These are phyloP conservation scores for Lasioglossum albipes DNA, from an alignment of 1,140 invertebrate genomes.

Conservation along the genomic window DNA sequence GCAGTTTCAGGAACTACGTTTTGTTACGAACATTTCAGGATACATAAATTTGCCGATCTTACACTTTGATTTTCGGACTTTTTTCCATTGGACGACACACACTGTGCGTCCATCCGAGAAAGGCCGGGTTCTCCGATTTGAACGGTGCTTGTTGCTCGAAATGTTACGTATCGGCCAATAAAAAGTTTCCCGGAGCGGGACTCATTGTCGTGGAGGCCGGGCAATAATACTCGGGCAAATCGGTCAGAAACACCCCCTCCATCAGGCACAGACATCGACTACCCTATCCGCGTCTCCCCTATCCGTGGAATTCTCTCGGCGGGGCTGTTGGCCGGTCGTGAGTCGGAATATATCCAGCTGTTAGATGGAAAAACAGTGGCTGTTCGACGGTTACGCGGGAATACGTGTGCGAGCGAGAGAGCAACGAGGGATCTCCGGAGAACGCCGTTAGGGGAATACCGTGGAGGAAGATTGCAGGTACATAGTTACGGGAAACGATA, in stretches of 20 bases:
- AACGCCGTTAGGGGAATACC: slow-evolving; percentile 16
- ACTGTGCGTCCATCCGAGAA: no score
- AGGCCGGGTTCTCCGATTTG: no score
- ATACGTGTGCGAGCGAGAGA: slow-evolving; percentile 7
- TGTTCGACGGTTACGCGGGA: slow-evolving; percentile 7
- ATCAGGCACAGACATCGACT: slow-evolving; percentile 7
- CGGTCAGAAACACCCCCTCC: slow-evolving; percentile 41
- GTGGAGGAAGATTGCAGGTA: slow-evolving; percentile 49
- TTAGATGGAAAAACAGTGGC: slow-evolving; percentile 15
- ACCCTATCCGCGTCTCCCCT: slow-evolving; percentile 1
- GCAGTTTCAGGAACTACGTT: no score
- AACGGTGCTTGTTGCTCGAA: neutral
- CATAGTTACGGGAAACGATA: slow-evolving; percentile 43
- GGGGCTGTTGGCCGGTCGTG: slow-evolving; percentile 32
- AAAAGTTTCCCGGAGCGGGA: neutral
- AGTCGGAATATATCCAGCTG: slow-evolving; percentile 36
- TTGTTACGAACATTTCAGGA: no score
- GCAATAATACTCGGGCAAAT: slow-evolving; percentile 28
- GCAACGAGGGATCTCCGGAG: neutral
- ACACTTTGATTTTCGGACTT: no score
- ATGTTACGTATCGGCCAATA: neutral
- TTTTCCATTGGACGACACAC: no score
- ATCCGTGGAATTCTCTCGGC: slow-evolving; percentile 36
- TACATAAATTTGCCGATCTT: no score
- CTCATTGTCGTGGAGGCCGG: slow-evolving; percentile 34